Percentiles rank a stretch among this genome's conserved stretches.
Conservation (phyloP, 2,797 vertebrate species). For the Ibycter americanus region DNA sequence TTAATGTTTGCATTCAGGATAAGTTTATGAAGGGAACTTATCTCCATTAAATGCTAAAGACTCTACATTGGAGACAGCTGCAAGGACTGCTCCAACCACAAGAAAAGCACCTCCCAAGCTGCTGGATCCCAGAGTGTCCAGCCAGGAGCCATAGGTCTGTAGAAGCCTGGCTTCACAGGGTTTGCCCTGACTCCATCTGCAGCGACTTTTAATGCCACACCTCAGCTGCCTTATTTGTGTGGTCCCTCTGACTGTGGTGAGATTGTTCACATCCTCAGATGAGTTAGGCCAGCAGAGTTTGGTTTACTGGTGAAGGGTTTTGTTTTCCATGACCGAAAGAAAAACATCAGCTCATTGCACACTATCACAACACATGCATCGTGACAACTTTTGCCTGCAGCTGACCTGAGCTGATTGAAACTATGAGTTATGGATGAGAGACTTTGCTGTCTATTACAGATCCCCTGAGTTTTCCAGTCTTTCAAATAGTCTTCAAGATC, state of each 20-base stretch:
- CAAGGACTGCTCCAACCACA: neutral
- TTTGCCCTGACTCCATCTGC: neutral
- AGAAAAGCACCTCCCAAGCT: neutral
- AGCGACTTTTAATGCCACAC: neutral
- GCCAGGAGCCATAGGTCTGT: neutral
- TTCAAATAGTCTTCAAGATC: neutral
- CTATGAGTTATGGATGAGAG: constrained; percentile 5
- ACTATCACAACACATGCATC: neutral
- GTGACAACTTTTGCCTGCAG: neutral
- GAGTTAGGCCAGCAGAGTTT: neutral
- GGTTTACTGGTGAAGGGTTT: neutral
- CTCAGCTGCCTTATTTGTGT: neutral
- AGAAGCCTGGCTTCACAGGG: neutral
- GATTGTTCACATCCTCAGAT: neutral
- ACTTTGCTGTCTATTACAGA: neutral
- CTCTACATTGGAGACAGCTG: neutral
- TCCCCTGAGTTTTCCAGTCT: neutral
- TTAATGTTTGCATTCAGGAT: neutral
- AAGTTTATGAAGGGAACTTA: neutral
- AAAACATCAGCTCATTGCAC: neutral
- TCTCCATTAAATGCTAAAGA: neutral
- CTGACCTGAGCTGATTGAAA: neutral
- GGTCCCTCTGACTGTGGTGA: neutral
- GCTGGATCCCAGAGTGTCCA: neutral
- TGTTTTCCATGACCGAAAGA: neutral